phyloP scores from a whole-genome alignment of 30 jellyfish, hydroid and myxozoan genomes.

The Phacellophora camtschatica region DNA sequence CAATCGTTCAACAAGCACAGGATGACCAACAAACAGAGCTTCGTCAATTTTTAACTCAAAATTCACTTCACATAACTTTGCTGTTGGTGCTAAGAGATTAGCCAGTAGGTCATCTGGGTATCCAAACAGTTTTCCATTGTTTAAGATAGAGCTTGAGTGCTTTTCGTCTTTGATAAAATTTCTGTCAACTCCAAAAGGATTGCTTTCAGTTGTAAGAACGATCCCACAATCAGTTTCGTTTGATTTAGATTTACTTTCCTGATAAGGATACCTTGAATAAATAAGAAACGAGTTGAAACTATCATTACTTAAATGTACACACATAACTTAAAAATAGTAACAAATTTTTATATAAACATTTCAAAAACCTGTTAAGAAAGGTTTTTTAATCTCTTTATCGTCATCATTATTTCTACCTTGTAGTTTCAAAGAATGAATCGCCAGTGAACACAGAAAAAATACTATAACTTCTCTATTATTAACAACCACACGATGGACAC shows the following conservation, averaged over 20 bases:
- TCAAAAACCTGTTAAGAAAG: too few species aligned
- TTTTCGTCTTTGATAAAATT: not conserved
- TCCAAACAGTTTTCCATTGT: conserved; percentile 60
- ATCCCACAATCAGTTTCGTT: conserved; percentile 29
- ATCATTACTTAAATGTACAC: too few species aligned
- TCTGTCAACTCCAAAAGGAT: conserved; percentile 70
- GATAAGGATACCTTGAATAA: conserved; percentile 87
- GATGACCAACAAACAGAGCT: conserved; percentile 81
- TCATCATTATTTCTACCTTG: too few species aligned
- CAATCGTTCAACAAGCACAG: conserved; percentile 57
- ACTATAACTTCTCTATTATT: too few species aligned
- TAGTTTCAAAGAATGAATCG: too few species aligned
- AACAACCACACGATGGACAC: too few species aligned
- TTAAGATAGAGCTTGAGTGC: not conserved
- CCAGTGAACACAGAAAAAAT: too few species aligned
- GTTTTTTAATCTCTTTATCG: too few species aligned
- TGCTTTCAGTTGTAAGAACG: conserved; percentile 17
- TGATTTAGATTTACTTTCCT: conserved; percentile 24
- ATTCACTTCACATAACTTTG: conserved; percentile 70
- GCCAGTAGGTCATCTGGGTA: conserved; percentile 85
- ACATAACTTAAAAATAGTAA: too few species aligned
- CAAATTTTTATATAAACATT: too few species aligned
- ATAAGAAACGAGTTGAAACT: too few species aligned
- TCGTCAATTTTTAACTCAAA: conserved; percentile 84
- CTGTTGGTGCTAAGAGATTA: conserved; percentile 74